Evolutionary conservation across 2,113 vertebrate species (phyloP).

Genomic region (Symphodus melops): DNA sequence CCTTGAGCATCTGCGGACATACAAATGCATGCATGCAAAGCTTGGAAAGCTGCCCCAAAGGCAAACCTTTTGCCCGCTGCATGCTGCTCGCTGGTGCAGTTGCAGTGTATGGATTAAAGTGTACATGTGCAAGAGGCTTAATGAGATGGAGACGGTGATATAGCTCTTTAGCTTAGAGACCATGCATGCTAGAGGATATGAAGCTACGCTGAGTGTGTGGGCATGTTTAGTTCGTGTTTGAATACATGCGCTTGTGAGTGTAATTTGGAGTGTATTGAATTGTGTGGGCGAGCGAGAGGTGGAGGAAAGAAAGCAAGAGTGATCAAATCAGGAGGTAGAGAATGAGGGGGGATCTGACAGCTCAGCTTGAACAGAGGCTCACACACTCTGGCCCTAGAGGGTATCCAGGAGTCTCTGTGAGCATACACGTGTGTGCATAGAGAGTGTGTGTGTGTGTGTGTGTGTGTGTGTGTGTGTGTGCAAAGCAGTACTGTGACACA

Average conservation of each 20-base stretch:
- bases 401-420: slow-evolving; percentile 6
- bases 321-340: slow-evolving; percentile 31
- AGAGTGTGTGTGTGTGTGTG: slow-evolving; percentile 8
- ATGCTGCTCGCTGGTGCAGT: slow-evolving; percentile 7
- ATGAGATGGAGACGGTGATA: slow-evolving; percentile 16
- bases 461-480: slow-evolving; percentile 14
- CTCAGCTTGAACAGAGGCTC: slow-evolving; percentile 25
- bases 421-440: neutral
- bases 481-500: neutral
- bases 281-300: slow-evolving; percentile 39
- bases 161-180: slow-evolving; percentile 27
- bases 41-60: neutral
- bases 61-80: slow-evolving; percentile 26
- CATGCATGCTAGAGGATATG: slow-evolving; percentile 5
- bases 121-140: slow-evolving; percentile 1
- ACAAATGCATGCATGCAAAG: neutral
- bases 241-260: slow-evolving; percentile 3
- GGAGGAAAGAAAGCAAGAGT: slow-evolving; percentile 14
- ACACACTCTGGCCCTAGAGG: slow-evolving; percentile 10
- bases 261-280: slow-evolving; percentile 8
- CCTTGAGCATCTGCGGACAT: slow-evolving; percentile 7
- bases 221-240: slow-evolving; percentile 16
- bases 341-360: slow-evolving; percentile 33
- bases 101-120: slow-evolving; percentile 15
- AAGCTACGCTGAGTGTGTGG: slow-evolving; percentile 34